phyloP scores from a whole-genome alignment of 2,113 vertebrate genomes.

The Columbina picui region DNA sequence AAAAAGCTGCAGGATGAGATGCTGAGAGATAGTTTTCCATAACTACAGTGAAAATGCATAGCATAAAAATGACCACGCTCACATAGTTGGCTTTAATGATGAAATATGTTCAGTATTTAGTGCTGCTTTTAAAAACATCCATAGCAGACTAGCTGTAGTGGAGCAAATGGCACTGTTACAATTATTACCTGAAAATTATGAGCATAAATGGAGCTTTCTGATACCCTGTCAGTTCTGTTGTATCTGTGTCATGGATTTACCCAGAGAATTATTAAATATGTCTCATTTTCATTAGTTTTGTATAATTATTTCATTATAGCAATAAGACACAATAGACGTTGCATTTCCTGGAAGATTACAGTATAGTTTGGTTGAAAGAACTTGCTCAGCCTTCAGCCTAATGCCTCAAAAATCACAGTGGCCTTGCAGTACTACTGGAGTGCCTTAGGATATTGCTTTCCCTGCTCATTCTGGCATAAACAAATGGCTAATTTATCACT shows the following conservation, averaged over 20 bases:
- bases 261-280: constrained; percentile 48
- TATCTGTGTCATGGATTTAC: constrained; percentile 51
- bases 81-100: constrained; percentile 19
- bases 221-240: constrained; percentile 55
- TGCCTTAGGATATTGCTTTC: neutral
- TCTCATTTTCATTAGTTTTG: constrained; percentile 69
- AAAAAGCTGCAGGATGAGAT: neutral
- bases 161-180: constrained; percentile 37
- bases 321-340: constrained; percentile 50
- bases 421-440: neutral
- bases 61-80: neutral
- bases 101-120: constrained; percentile 28
- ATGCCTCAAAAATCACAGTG: constrained; percentile 32
- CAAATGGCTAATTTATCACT: neutral
- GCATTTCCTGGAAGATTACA: constrained; percentile 61
- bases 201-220: constrained; percentile 57
- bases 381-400: constrained; percentile 30
- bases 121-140: constrained; percentile 6
- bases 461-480: neutral
- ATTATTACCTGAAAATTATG: constrained; percentile 54
- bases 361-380: constrained; percentile 35
- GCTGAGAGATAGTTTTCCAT: neutral
- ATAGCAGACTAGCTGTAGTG: constrained; percentile 27
- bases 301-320: constrained; percentile 71
- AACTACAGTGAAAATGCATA: neutral